Base-by-base conservation (phyloP, 2,113 vertebrate genomes). In the Chamaea fasciata region DNA sequence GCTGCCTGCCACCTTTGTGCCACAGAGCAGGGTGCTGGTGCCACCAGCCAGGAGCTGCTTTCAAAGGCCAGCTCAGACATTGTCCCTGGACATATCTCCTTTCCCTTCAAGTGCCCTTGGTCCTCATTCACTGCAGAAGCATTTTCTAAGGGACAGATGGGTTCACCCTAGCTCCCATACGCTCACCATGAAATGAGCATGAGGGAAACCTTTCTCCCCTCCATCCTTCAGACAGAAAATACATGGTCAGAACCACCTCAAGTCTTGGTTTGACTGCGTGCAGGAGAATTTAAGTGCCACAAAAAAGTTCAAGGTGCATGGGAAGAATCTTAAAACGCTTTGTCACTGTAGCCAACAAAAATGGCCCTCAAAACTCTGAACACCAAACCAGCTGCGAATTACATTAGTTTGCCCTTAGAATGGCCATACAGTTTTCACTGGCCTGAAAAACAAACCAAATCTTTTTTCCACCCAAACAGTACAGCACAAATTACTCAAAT, bases 1-100 rank as follows among this genome's bases (percentile, higher is more conserved):
- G 37, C 33, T 90, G 59, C 68, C 31, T 47, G 35, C 9, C 69
- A 65, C n/a, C 37, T 69, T 55, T 19, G 33, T 47, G 39, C 65
- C 75, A 63, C 62, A 63, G 56, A 52, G 15, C 11, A 0, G 0
- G 1, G 17, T 20, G 11, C 15, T 41, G 8, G 11, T 57, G 60
- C 37, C 62, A 90, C 22, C 24, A 67, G 37, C 21, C 65, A 69
- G 62, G 23, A 79, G 24, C 15, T 57, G 42, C 20, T 28, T 41
- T 46, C 37, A n/a, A 55, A 79, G 65, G 19, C 39, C 67, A 68
- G 42, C 35, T 85, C 47, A 67, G 28, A 37, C 26, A 24, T 4
- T 39, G 24, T 15, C 71, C 39, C 42, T 70, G 47, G 56, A 63
- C 37, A 14, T 14, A 39, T 1, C 9, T 50, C 35, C 31, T 60